phyloP scores from a whole-genome alignment of 2,888 invertebrate genomes.

The Epirrita christyi region DNA sequence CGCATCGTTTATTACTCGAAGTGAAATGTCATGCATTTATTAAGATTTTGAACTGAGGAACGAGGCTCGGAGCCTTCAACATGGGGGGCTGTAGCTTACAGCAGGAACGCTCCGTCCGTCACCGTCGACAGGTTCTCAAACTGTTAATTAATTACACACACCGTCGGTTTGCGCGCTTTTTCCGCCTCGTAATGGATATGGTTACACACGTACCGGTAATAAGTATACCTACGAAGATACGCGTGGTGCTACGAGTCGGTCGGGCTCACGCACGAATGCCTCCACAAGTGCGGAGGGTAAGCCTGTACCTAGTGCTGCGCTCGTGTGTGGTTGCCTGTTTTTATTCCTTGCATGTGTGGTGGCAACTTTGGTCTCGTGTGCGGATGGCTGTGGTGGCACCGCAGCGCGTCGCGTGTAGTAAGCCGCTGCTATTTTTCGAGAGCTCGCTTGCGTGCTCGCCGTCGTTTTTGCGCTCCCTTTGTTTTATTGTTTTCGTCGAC shows the following conservation, averaged over 20 bases:
- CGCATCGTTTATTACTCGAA: constrained; percentile 48
- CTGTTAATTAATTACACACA: constrained; percentile 81
- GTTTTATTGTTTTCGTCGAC: constrained; percentile 75
- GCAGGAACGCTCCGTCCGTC: constrained; percentile 45
- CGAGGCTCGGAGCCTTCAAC: constrained; percentile 35
- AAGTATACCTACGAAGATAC: constrained; percentile 50
- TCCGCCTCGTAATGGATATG: constrained; percentile 78
- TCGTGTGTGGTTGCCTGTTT: constrained; percentile 59
- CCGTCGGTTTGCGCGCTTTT: constrained; percentile 69
- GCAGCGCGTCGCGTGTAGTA: constrained; percentile 57
- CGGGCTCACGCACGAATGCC: constrained; percentile 75
- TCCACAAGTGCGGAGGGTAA: constrained; percentile 64
- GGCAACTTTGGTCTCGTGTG: constrained; percentile 49
- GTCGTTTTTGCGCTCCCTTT: constrained; percentile 73
- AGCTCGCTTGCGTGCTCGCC: constrained; percentile 68
- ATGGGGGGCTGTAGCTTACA: constrained; percentile 23
- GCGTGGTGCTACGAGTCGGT: constrained; percentile 44
- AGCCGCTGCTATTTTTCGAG: constrained; percentile 71
- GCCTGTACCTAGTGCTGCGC: constrained; percentile 40
- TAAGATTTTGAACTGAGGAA: constrained; percentile 59
- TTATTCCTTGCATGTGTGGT: constrained; percentile 59
- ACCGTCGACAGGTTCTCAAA: constrained; percentile 67
- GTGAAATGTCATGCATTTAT: constrained; percentile 58
- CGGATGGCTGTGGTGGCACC: constrained; percentile 40
- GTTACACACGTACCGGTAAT: constrained; percentile 63